phyloP scores from a whole-genome alignment of 1,140 invertebrate genomes.

The Reticulitermes speratus region DNA sequence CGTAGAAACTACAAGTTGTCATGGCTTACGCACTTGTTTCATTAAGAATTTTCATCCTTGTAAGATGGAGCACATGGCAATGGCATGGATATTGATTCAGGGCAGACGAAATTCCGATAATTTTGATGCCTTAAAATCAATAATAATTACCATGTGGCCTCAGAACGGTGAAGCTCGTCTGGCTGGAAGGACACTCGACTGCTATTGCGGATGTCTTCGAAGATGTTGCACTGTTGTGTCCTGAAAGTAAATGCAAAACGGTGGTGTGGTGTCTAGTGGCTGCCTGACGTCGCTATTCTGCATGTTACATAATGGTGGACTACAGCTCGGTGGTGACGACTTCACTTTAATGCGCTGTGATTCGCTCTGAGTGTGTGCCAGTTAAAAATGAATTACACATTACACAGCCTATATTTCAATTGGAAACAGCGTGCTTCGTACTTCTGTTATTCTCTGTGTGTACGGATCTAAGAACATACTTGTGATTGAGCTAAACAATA shows the following conservation, averaged over 20 bases:
- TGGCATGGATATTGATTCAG: constrained; percentile 38
- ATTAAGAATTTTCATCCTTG: constrained; percentile 24
- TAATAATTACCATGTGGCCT: constrained; percentile 38
- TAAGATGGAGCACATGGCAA: constrained; percentile 36
- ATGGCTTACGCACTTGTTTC: constrained; percentile 21
- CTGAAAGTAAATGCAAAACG: neutral
- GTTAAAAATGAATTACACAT: no score
- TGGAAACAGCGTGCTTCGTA: no score
- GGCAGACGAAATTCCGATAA: constrained; percentile 39
- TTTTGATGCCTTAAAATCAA: constrained; percentile 38
- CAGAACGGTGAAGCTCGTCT: constrained; percentile 29
- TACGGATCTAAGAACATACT: no score
- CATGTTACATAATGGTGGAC: neutral
- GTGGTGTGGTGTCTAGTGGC: neutral
- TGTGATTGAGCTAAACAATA: no score
- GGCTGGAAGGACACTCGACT: constrained; percentile 16
- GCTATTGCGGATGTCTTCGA: neutral
- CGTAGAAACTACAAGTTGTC: constrained; percentile 29
- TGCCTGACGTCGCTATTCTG: neutral
- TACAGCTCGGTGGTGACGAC: no score
- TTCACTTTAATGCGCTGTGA: no score
- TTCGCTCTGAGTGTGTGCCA: no score
- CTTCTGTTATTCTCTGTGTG: no score
- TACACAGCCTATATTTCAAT: no score
- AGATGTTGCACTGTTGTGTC: neutral